Evolutionary conservation across 2,888 invertebrate genomes (phyloP).

Genomic region (Dascillus cervinus): DNA sequence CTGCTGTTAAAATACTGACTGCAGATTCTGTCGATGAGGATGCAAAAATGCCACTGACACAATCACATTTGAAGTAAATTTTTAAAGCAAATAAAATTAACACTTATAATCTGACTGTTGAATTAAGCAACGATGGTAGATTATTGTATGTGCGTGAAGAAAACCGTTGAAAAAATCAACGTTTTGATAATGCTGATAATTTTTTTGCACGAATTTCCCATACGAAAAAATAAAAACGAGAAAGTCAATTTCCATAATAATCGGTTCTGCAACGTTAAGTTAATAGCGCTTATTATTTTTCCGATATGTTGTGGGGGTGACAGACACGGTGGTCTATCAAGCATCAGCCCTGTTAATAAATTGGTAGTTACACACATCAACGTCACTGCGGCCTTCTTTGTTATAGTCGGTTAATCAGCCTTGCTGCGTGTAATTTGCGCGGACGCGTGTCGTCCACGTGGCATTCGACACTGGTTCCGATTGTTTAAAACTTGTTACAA

Average conservation of each 20-base stretch:
- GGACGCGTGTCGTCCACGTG: slow-evolving; percentile 39
- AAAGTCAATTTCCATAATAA: slow-evolving; percentile 24
- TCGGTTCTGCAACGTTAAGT: slow-evolving; percentile 28
- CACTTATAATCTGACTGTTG: too few relatives aligned
- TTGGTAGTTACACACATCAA: slow-evolving; percentile 45
- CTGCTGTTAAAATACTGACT: too few relatives aligned
- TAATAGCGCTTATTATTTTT: slow-evolving; percentile 35
- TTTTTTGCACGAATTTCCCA: too few relatives aligned
- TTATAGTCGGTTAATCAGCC: slow-evolving; percentile 37
- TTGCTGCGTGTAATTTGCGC: slow-evolving; percentile 39
- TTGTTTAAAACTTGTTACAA: slow-evolving; percentile 41
- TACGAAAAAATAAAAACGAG: too few relatives aligned
- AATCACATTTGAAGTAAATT: too few relatives aligned
- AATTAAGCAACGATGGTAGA: too few relatives aligned
- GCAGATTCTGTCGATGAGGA: too few relatives aligned
- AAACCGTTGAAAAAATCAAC: too few relatives aligned
- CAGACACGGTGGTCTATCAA: slow-evolving; percentile 31
- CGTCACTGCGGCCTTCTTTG: slow-evolving; percentile 40
- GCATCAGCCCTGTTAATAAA: slow-evolving; percentile 36
- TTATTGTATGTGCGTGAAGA: too few relatives aligned
- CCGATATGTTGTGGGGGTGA: slow-evolving; percentile 25
- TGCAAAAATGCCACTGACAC: too few relatives aligned
- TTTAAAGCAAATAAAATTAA: too few relatives aligned
- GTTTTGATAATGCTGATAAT: too few relatives aligned
- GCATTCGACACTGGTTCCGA: slow-evolving; percentile 25